phyloP scores from a whole-genome alignment of 2,797 vertebrate species.

The Etheostoma nigrum region DNA sequence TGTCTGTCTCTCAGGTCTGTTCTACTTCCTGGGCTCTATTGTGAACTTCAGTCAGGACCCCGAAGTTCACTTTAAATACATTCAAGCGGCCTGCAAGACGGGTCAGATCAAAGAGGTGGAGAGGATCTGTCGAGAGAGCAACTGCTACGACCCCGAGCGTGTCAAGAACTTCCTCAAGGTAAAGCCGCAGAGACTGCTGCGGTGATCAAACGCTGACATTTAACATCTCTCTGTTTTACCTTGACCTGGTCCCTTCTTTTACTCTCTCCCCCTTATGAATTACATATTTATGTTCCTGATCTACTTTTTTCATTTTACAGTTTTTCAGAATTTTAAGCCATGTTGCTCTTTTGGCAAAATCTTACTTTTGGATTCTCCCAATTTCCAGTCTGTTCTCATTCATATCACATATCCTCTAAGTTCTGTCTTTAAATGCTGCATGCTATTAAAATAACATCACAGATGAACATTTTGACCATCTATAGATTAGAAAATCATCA shows the following conservation, averaged over 20 bases:
- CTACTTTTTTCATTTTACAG: background rate
- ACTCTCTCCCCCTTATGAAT: background rate
- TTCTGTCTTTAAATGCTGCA: background rate
- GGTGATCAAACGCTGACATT: slow-evolving; percentile 21
- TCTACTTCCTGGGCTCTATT: slow-evolving; percentile 98
- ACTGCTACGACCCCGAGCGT: slow-evolving; percentile 96
- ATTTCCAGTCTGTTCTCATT: slow-evolving; percentile 10
- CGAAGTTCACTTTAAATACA: slow-evolving; percentile 98
- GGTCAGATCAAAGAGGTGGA: slow-evolving; percentile 98
- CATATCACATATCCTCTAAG: background rate
- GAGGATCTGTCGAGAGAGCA: slow-evolving; percentile 97
- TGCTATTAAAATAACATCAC: background rate
- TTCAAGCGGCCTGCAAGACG: slow-evolving; percentile 96
- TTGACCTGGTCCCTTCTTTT: background rate
- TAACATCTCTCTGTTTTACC: background rate
- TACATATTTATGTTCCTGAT: background rate
- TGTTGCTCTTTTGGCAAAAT: background rate
- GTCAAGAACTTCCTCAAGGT: slow-evolving; percentile 99
- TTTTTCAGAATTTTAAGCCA: background rate
- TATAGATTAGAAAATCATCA: background rate
- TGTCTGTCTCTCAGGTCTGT: slow-evolving; percentile 87
- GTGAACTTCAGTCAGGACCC: slow-evolving; percentile 99
- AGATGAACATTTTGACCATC: background rate
- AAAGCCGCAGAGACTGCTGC: slow-evolving; percentile 28
- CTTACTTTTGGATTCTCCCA: background rate